Evolutionary conservation across 2,113 vertebrate genomes (phyloP), one percentile per base, ranked within the genome.

Genomic region (Regulus satrapa): DNA sequence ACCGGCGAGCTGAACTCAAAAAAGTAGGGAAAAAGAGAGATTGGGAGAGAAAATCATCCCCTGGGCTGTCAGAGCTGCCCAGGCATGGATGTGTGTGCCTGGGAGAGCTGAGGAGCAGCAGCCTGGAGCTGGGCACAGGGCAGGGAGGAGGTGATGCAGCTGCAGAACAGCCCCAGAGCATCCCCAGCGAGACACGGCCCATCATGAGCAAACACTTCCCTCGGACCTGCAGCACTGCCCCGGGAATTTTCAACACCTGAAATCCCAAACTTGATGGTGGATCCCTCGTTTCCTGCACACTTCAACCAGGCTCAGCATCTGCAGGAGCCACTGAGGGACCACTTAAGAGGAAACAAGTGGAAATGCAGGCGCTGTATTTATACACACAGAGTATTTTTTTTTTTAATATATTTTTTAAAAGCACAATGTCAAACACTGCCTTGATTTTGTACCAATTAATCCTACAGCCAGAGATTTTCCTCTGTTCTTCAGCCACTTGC

Each of bases 401-500:
- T 16, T 14, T 45, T 4, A 31, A 11, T 14, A n/a, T 5, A 2
- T 45, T 66, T 45, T 71, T 77, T 56, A 25, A 12, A 63, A 85
- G 56, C 64, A 36, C 29, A 0, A 2, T 21, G 32, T 51, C 36
- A 63, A 43, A 66, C 4, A 41, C 7, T 29, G 63, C 29, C 68
- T 86, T 48, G 76, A 63, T 86, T 89, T 94, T 58, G 51, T 41
- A 77, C 28, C 73, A 74, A 72, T 91, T 93, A 81, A 90, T 64
- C 67, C 88, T 6, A 29, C 4, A 85, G 67, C 20, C 46, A 68
- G 67, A 80, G 72, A 73, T 88, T 83, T 62, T 8, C 28, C 61
- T 68, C 78, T 76, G 62, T 55, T 94, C 85, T 94, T 86, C 79
- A 90, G 40, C 79, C 49, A 80, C 85, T 86, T 59, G 92, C 88